Conservation (phyloP, 1,140 invertebrate genomes). For the Habropoda laboriosa region DNA sequence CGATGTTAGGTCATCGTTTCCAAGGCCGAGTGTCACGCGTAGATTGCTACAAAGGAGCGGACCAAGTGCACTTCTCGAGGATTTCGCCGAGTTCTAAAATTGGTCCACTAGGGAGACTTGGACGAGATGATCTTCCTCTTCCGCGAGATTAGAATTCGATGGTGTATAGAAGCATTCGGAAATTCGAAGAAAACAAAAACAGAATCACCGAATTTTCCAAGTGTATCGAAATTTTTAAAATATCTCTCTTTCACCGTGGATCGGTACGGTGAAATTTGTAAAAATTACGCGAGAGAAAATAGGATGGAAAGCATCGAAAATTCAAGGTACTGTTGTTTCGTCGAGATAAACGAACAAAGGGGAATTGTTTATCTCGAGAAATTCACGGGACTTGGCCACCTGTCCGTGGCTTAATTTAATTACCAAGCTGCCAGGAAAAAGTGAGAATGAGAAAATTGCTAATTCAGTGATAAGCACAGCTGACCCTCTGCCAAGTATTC, state of each 20-base stretch:
- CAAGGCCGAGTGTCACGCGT: neutral
- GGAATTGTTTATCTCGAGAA: too few relatives aligned
- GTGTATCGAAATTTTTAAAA: too few relatives aligned
- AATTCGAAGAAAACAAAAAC: too few relatives aligned
- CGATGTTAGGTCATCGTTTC: neutral
- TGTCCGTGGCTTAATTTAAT: conserved; percentile 38
- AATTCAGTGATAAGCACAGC: conserved; percentile 44
- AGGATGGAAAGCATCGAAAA: too few relatives aligned
- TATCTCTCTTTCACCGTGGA: too few relatives aligned
- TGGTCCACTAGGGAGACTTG: neutral
- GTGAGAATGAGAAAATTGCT: conserved; percentile 42
- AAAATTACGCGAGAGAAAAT: too few relatives aligned
- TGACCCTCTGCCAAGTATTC: conserved; percentile 31
- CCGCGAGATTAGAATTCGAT: conserved; percentile 4
- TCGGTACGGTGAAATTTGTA: too few relatives aligned
- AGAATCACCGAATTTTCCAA: too few relatives aligned
- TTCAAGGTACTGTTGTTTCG: too few relatives aligned
- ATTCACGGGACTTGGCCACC: neutral
- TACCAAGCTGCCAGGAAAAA: conserved; percentile 37
- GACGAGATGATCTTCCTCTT: neutral
- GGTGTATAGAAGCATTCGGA: too few relatives aligned
- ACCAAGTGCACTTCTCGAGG: neutral
- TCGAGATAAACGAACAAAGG: too few relatives aligned
- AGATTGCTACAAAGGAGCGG: neutral
- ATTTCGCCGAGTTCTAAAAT: conserved; percentile 20